Percentiles rank a stretch among this genome's conserved stretches.
Evolutionary conservation across 2,113 vertebrate genomes (phyloP).

Genomic region (Ophiodon elongatus): DNA sequence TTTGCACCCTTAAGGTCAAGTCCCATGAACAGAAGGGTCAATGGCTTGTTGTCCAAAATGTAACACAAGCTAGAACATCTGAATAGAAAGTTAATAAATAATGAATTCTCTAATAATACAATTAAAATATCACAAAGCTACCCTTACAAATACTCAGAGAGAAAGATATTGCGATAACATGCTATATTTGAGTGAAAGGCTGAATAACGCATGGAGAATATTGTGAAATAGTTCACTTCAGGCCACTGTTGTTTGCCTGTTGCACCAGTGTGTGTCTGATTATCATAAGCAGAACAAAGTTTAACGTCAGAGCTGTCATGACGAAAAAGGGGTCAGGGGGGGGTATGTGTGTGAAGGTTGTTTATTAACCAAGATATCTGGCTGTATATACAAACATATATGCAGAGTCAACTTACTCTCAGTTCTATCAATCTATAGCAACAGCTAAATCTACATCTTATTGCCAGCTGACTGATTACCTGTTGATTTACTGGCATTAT

Average conservation of each 20-base stretch:
- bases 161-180: not conserved
- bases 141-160: not conserved
- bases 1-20: constrained; percentile 7
- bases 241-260: constrained; percentile 67
- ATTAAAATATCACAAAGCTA: not conserved
- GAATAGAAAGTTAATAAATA: not conserved
- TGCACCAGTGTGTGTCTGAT: constrained; percentile 74
- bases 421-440: not conserved
- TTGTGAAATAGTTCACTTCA: constrained; percentile 58
- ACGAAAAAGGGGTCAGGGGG: not conserved
- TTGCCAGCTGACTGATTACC: not conserved
- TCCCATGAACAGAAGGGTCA: constrained; percentile 7
- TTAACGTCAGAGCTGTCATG: constrained; percentile 50
- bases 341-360: not conserved
- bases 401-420: not conserved
- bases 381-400: not conserved
- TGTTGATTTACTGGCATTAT: not conserved
- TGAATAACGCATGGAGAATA: not conserved
- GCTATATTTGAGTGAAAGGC: not conserved
- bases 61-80: not conserved
- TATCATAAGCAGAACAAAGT: constrained; percentile 68
- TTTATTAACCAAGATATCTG: not conserved
- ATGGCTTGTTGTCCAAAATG: not conserved
- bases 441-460: not conserved
- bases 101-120: not conserved